Evolutionary conservation across 37 sponge, comb jelly and placozoan species (phyloP).

Genomic region (Crambe crambe): DNA sequence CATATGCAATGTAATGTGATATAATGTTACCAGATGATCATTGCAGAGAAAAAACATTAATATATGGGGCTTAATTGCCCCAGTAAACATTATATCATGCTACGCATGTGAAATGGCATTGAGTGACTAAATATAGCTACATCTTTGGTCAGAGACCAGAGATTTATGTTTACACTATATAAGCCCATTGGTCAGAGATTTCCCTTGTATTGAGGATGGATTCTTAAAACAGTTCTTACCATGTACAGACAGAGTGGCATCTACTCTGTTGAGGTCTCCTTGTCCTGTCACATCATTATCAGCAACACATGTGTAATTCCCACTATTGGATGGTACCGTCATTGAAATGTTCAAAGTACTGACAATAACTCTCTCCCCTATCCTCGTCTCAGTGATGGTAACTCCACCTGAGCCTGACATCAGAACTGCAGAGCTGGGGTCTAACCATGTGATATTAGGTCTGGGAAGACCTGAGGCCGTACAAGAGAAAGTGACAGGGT

Average conservation of each 20-base stretch:
- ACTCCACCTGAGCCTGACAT: not conserved
- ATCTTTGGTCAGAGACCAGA: too few relatives aligned
- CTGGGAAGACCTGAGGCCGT: conserved; percentile 40
- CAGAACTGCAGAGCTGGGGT: not conserved
- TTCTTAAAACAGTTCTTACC: too few relatives aligned
- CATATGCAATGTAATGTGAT: too few relatives aligned
- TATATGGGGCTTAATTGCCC: too few relatives aligned
- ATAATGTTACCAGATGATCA: too few relatives aligned
- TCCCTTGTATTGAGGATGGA: too few relatives aligned
- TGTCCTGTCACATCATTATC: conserved; percentile 28
- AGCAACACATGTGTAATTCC: conserved; percentile 56
- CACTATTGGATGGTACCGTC: conserved; percentile 30
- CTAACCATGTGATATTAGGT: conserved; percentile 56
- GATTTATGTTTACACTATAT: not conserved
- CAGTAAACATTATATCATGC: too few relatives aligned
- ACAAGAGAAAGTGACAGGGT: conserved; percentile 31
- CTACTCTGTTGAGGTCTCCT: not conserved
- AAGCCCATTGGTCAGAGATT: too few relatives aligned
- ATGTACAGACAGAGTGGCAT: not conserved
- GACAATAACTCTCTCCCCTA: conserved; percentile 14
- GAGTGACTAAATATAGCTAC: too few relatives aligned
- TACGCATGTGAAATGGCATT: too few relatives aligned
- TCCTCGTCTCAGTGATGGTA: not conserved
- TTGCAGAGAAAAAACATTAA: too few relatives aligned
- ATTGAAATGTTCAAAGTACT: conserved; percentile 30